Evolutionary conservation across 1,140 invertebrate genomes (phyloP), one percentile per base, ranked within the genome.

Genomic region (Drosophila micromelanica): DNA sequence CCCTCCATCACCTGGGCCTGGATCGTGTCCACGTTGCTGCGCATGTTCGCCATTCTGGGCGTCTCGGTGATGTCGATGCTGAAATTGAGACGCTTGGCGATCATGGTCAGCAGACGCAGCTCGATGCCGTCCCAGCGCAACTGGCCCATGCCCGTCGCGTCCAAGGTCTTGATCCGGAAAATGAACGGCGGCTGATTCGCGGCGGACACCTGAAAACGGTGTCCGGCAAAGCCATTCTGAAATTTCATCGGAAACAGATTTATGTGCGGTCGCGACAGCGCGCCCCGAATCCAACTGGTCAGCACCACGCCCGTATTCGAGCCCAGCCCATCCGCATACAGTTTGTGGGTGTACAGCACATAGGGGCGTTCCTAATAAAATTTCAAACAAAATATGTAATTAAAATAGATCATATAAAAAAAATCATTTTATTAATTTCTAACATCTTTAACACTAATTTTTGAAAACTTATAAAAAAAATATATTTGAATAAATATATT

Each of bases 131-230:
- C 95, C 89, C 90, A 91, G 8, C 72, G 55, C 40, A 89, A 56
- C 38, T 80, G 73, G 0, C 60, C 57, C 20, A 76, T 80, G 9
- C 91, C 84, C 6, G 61, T 51, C 5, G 72, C 67, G 48, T 89
- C 84, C 46, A 91, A 55, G 6, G 57, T 80, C 27, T 93, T 95
- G 93, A 93, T 95, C 91, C 93, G 94, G 75, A 96, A 94, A 11
- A 95, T 93, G 90, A 94, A 96, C 0, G 96, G 96, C 15, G 96
- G 95, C 73, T 95, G 95, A 92, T 95, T 93, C 11, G 94, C 93
- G 3, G 94, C 93, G 9, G 95, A 92, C 3, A 96, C 93, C 38
- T 94, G 91, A 80, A 96, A 95, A 46, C 95, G 93, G 80, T 96
- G 95, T n/a, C 95, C 95, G 30, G 95, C 93, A 78, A 96, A 96